Evolutionary conservation across 2,113 vertebrate species (phyloP), one percentile per base, ranked within the genome.

Genomic region (Paratilapia polleni): DNA sequence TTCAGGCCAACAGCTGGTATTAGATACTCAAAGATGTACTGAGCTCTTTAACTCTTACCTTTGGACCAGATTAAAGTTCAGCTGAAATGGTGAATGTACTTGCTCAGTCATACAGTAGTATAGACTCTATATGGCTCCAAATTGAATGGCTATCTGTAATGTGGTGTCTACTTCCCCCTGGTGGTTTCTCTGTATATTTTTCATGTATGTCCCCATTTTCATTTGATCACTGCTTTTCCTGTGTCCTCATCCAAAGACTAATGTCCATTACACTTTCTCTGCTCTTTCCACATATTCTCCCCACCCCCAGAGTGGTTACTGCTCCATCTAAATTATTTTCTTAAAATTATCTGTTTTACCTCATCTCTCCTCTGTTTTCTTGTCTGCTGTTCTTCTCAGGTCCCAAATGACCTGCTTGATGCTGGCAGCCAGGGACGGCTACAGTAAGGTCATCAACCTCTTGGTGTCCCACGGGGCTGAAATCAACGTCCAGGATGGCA

Each of bases 381-480:
- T 38, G 8, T 59, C 8, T 47, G 38, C 31, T 91, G 63, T 83
- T 19, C 43, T 80, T 85, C 68, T 57, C 82, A 99, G 98, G 86
- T 96, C 89, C 80, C 89, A 92, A n/a, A 97, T 97, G 96, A 98
- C 97, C 20, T 96, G 97, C 1, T 63, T 99, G 88, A 99, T 98
- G 97, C 94, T 97, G 74, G 97, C 97, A 57, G 97, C 98, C 38
- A 94, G 94, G 62, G 94, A 96, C 2, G 97, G 97, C 20, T 94
- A 92, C 89, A 63, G 93, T 84, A 96, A 95, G 5, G 95, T 99
- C 49, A 96, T 97, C 87, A 96, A 96, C 92, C 91, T 98, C 68
- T 96, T 99, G 91, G 96, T 96, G 4, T 96, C 96, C 81, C 93
- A 96, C 28, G 97, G 97, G 77, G 97, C 97, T 34, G 89, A 96